phyloP scores from a whole-genome alignment of 2,888 invertebrate genomes.

The Gasteruption jaculator region DNA sequence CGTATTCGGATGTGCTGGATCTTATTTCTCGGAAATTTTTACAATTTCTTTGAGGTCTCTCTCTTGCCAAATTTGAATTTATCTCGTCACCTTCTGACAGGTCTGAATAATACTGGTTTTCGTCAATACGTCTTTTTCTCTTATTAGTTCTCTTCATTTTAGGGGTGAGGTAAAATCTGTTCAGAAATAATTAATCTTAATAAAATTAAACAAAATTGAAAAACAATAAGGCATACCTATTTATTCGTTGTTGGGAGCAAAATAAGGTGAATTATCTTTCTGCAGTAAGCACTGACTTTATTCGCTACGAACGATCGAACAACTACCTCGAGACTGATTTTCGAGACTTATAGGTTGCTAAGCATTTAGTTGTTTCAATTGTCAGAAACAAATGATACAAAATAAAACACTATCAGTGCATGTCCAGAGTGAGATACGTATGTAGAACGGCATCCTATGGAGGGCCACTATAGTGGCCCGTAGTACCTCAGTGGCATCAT shows the following conservation, averaged over 20 bases:
- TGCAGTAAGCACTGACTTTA: conserved; percentile 14
- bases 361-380: conserved; percentile 8
- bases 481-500: too few species aligned
- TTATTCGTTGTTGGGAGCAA: conserved; percentile 9
- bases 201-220: conserved; percentile 11
- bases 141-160: conserved; percentile 15
- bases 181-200: conserved; percentile 9
- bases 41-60: conserved; percentile 8
- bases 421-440: too few species aligned
- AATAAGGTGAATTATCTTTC: conserved; percentile 11
- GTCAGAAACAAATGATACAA: conserved; percentile 11
- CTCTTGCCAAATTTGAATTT: conserved; percentile 14
- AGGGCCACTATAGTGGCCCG: too few species aligned
- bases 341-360: conserved; percentile 8
- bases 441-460: conserved; percentile 7
- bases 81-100: conserved; percentile 14
- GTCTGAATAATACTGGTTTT: conserved; percentile 10
- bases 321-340: conserved; percentile 7
- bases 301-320: conserved; percentile 11
- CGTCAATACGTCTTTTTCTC: conserved; percentile 11
- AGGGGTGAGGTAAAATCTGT: conserved; percentile 6
- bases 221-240: conserved; percentile 11
- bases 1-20: conserved; percentile 13
- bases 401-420: conserved; percentile 9
- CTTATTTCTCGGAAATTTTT: conserved; percentile 14